Evolutionary conservation across 2,113 vertebrate species (phyloP), one percentile per base, ranked within the genome.

Genomic region (Antechinus stuartii): DNA sequence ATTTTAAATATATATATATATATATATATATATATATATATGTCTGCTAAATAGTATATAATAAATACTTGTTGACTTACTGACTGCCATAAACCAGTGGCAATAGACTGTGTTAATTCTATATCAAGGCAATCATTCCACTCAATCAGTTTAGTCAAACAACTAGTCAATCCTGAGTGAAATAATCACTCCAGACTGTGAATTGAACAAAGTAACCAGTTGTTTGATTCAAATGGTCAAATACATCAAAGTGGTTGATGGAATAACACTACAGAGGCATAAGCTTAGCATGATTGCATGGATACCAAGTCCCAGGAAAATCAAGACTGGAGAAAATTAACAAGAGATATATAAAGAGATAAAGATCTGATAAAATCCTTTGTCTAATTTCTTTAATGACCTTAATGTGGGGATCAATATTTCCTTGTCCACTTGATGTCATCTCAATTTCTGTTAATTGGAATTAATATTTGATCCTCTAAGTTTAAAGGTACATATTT

Each of bases 41-140:
- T 84, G 46, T 57, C 16, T 94, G 95, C 57, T 50, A 46, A 89
- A 94, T 92, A 90, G 68, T n/a, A 93, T 91, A 92, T 23, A 7
- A 7, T 68, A 16, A 93, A 57, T 84, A 35, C 26, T 10, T 46
- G 0, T 42, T 42, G 7, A 84, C 16, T 42, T 84, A 23, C 23
- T 84, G n/a, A 84, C 14, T 57, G 12, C 89, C 52, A 90, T 30
- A 95, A 95, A 55, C 84, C 27, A 91, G 50, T 53, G 14, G 9
- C 84, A 91, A 89, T n/a, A 56, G 7, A 35, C n/a, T 23, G 16
- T 42, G 68, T 42, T 42, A 84, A 42, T 84, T 84, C 68, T 84
- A 8, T 42, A 84, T 42, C n/a, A 42, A 84, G 42, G 56, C 56
- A 57, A 26, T 50, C 16, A 91, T 35, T 91, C 16, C 90, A 19